phyloP scores from a whole-genome alignment of 2,113 vertebrate genomes.

The Microtus ochrogaster region DNA sequence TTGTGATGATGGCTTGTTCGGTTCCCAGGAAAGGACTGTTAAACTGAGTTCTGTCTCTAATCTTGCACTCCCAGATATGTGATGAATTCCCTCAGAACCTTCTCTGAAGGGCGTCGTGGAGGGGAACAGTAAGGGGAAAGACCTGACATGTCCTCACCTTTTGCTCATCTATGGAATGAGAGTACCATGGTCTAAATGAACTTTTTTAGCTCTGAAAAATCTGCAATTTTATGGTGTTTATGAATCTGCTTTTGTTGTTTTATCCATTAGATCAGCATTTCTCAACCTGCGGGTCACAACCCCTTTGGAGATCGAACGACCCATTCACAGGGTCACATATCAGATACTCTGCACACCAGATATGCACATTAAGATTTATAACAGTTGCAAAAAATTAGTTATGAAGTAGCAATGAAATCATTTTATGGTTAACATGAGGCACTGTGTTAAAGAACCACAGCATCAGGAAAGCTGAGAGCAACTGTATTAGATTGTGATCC shows the following conservation, averaged over 20 bases:
- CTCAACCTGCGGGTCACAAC: neutral
- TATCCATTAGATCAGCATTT: neutral
- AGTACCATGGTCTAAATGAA: neutral
- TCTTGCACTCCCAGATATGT: neutral
- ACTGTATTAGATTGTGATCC: neutral
- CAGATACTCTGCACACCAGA: neutral
- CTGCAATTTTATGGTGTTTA: neutral
- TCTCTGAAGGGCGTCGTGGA: neutral
- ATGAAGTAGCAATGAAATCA: neutral
- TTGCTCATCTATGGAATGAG: slow-evolving; percentile 20
- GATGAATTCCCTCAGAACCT: neutral
- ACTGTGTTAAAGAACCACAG: no score
- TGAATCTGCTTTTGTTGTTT: neutral
- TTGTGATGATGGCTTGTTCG: slow-evolving; percentile 4
- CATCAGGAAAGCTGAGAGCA: neutral
- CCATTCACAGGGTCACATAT: neutral
- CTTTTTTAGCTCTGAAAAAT: neutral
- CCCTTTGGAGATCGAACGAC: neutral
- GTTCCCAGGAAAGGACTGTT: neutral
- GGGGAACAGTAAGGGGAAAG: neutral
- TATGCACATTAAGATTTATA: neutral
- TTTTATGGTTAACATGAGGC: neutral
- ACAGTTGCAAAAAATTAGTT: neutral
- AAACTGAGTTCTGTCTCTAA: neutral
- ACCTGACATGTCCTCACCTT: neutral